Conservation (phyloP, 2,113 vertebrate species). For the Aythya baeri region DNA sequence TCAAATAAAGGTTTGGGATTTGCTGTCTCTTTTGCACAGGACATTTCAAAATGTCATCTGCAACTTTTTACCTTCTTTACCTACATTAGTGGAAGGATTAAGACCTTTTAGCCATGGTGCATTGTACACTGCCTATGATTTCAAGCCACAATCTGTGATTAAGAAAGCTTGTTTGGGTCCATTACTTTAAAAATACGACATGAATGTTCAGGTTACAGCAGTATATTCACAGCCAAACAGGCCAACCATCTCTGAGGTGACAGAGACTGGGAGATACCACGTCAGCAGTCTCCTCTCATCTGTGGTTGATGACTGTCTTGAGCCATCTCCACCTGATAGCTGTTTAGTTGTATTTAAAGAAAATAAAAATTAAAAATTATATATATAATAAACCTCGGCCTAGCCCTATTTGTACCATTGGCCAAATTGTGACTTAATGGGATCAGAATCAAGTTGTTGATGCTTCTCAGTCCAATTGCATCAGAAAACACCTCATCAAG, state of each 20-base stretch:
- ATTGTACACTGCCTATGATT: background rate
- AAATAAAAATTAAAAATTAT: no score
- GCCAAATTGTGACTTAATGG: background rate
- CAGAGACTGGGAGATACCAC: background rate
- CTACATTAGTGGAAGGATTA: background rate
- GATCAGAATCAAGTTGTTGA: background rate
- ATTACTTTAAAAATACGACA: background rate
- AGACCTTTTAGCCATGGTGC: background rate
- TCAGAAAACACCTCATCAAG: background rate
- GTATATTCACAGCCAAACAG: background rate
- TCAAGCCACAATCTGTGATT: background rate
- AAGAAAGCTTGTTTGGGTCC: background rate
- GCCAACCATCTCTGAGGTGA: background rate
- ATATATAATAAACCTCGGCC: no score
- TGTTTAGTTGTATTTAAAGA: background rate
- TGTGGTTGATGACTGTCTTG: rapidly evolving
- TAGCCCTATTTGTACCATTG: background rate
- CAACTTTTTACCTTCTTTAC: background rate
- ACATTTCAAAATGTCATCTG: background rate
- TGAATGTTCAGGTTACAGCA: background rate
- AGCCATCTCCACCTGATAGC: background rate
- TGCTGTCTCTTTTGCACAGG: background rate
- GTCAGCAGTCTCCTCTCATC: background rate
- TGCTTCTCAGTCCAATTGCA: background rate
- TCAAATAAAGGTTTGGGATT: background rate